A percentile compares a stretch with the other conserved stretches of the same genome.
These are phyloP conservation scores for Zaprionus ornatus DNA, from an alignment of 1,140 invertebrate genomes.

Conservation along the genomic window DNA sequence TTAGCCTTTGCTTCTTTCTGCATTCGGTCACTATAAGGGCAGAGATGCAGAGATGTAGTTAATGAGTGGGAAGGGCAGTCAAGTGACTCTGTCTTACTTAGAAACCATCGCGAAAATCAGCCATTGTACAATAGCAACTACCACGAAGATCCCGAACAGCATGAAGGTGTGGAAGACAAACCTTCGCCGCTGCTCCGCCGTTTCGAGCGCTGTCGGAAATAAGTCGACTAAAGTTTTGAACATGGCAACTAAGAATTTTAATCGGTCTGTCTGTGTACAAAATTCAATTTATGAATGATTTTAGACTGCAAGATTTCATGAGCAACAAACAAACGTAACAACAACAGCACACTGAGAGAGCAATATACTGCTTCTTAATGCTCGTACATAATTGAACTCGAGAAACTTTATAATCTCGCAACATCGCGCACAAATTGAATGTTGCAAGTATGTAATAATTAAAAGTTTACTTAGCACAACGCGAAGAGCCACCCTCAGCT, in stretches of 20 bases:
- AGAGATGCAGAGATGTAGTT: too few relatives aligned
- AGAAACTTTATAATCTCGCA: conserved; percentile 73
- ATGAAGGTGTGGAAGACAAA: conserved; percentile 25
- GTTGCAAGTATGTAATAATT: conserved; percentile 75
- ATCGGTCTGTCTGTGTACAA: not conserved
- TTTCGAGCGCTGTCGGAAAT: conserved; percentile 23
- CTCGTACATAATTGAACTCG: conserved; percentile 65
- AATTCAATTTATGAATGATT: conserved; percentile 1
- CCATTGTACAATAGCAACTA: conserved; percentile 41
- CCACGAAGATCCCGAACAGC: not conserved
- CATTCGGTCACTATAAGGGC: not conserved
- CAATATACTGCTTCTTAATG: not conserved
- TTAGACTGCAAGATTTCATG: not conserved
- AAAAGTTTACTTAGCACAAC: conserved; percentile 60
- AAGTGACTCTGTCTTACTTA: not conserved
- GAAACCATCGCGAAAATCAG: not conserved
- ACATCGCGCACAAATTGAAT: conserved; percentile 73
- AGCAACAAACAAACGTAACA: not conserved
- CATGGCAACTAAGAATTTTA: conserved; percentile 40
- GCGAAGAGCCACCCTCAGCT: not conserved
- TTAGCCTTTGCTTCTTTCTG: not conserved
- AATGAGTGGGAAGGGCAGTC: not conserved
- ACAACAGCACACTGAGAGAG: not conserved
- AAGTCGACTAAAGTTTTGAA: conserved; percentile 35
- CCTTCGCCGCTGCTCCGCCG: conserved; percentile 7